Conservation (phyloP, 1,140 invertebrate genomes). For the Nasonia vitripennis region DNA sequence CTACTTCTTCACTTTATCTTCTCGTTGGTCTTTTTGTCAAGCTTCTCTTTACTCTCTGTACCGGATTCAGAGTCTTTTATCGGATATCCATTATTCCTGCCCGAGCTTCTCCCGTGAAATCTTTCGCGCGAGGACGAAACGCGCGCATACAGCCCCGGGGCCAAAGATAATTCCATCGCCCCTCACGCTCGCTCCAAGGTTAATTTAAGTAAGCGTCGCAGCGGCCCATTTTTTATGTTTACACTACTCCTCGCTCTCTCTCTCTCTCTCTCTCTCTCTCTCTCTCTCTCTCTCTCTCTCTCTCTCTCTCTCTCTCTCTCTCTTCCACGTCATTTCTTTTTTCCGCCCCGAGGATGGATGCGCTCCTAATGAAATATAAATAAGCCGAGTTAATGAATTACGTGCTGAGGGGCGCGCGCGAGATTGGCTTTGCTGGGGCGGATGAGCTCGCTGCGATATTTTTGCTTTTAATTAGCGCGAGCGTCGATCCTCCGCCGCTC, state of each 20-base stretch:
- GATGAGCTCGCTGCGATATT: constrained; percentile 6
- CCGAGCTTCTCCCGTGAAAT: constrained; percentile 15
- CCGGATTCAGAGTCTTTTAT: constrained; percentile 43
- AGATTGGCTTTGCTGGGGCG: background rate
- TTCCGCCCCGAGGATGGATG: background rate
- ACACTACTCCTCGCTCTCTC: constrained; percentile 20
- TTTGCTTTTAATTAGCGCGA: constrained; percentile 36
- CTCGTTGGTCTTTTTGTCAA: constrained; percentile 33
- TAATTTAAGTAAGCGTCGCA: constrained; percentile 40
- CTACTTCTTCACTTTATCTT: constrained; percentile 31
- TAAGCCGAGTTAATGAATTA: constrained; percentile 38
- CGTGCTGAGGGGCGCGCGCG: background rate
- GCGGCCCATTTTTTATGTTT: constrained; percentile 30
- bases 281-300: background rate
- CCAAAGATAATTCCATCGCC: constrained; percentile 24
- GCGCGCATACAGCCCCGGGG: background rate
- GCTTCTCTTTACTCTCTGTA: constrained; percentile 21
- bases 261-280: background rate
- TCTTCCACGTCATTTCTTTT: constrained; percentile 26
- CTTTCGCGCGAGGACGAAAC: background rate
- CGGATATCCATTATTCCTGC: constrained; percentile 46
- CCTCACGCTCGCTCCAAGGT: background rate
- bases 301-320: background rate
- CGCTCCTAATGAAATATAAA: constrained; percentile 41
- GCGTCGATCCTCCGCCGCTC: background rate